Conservation (phyloP, 1,140 invertebrate genomes). For the Bombus sibiricus region DNA sequence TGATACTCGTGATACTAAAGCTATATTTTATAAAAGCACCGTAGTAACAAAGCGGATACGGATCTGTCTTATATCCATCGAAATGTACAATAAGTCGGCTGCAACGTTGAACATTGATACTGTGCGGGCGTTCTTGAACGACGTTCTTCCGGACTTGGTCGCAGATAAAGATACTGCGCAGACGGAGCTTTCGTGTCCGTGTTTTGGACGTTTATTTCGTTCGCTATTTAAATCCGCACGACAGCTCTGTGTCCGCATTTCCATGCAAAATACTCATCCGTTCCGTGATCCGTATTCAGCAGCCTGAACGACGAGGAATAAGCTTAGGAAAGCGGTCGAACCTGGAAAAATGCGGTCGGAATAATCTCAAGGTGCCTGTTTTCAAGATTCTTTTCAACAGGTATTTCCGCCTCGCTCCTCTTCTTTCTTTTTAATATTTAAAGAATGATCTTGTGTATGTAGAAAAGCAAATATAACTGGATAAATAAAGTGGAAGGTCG, state of each 20-base stretch:
- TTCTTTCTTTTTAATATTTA: constrained; percentile 11
- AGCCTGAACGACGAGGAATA: neutral
- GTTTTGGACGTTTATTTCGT: constrained; percentile 58
- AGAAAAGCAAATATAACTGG: constrained; percentile 4
- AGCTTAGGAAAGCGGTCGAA: neutral
- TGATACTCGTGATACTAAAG: neutral
- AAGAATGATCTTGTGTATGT: neutral
- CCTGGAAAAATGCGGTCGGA: neutral
- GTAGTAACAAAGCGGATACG: neutral
- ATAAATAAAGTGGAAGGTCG: constrained; percentile 18
- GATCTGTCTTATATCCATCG: neutral
- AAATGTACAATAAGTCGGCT: neutral
- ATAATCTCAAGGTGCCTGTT: constrained; percentile 20
- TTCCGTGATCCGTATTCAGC: constrained; percentile 7
- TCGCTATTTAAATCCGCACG: constrained; percentile 48
- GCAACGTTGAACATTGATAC: neutral
- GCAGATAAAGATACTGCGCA: constrained; percentile 43
- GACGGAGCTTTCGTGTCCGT: neutral
- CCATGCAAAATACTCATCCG: constrained; percentile 38
- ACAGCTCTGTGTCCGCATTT: neutral
- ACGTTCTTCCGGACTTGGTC: constrained; percentile 55
- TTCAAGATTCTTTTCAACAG: neutral
- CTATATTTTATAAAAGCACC: neutral
- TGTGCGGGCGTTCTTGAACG: constrained; percentile 65
- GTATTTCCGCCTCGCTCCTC: neutral